phyloP scores from a whole-genome alignment of 2,113 vertebrate species.

The Illadopsis cleaveri region DNA sequence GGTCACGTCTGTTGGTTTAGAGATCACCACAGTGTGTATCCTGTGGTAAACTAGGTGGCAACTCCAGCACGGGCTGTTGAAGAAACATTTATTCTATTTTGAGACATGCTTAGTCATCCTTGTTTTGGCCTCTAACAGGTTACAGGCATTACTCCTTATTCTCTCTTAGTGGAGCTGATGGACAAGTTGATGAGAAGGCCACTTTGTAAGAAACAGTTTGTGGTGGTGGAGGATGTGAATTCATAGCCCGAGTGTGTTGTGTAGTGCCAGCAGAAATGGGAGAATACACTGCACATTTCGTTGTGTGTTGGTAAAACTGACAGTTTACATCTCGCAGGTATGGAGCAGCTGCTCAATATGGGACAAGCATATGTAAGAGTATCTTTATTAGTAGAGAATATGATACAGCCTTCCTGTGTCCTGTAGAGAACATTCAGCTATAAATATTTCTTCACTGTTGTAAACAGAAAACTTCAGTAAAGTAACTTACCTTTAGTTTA shows the following conservation, averaged over 20 bases:
- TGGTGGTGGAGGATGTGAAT: not conserved
- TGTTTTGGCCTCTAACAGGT: not conserved
- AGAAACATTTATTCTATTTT: slow-evolving; percentile 23
- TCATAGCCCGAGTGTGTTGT: not conserved
- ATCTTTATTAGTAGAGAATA: slow-evolving; percentile 1
- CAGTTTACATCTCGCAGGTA: not conserved
- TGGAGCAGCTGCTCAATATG: slow-evolving; percentile 9
- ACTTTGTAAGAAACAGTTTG: not conserved
- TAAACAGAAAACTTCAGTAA: not conserved
- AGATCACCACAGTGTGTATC: not conserved
- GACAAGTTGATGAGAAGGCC: not conserved
- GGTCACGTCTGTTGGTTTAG: not conserved
- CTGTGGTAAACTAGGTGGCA: not conserved
- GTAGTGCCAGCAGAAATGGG: not conserved
- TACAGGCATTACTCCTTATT: not conserved
- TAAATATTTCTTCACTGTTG: not conserved
- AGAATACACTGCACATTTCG: rapidly evolving
- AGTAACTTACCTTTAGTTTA: not conserved
- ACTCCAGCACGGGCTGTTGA: not conserved
- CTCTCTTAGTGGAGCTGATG: not conserved
- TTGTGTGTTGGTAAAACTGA: not conserved
- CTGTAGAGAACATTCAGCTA: not conserved
- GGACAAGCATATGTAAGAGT: not conserved
- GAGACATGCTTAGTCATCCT: slow-evolving; percentile 28
- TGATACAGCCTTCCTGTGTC: not conserved